Base-by-base conservation (phyloP, 1,140 invertebrate genomes). In the Drosophila yakuba region DNA sequence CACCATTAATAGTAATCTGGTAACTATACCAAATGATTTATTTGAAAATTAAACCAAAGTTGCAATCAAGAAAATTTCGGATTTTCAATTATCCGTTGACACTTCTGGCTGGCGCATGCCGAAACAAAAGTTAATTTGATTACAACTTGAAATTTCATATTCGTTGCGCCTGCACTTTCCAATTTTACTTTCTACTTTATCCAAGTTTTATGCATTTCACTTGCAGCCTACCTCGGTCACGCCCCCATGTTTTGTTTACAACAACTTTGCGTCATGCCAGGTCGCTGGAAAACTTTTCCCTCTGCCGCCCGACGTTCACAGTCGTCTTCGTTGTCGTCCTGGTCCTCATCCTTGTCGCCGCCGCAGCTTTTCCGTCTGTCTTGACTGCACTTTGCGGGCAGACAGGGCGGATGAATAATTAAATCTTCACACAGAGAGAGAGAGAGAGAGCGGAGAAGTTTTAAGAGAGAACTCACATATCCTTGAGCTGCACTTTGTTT, bases 361-460 rank as follows among this genome's bases (percentile, higher is more conserved):
- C 20, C 54, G 64, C 55, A 58, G 61, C 50, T 51, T 64, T 50
- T 54, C 15, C 55, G 51, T 67, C 52, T 74, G 52, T 61, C 43
- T 78, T 71, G 58, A 38, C 38, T 69, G 75, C 61, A 62, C 73
- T 83, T 75, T 88, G 83, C 80, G 82, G 83, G 83, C 71, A 79
- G 79, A 82, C 78, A 68, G 71, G 79, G 83, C 83, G 83, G 71
- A 88, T 86, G 83, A 86, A 86, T 86, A 86, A 86, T 86, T 86
- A 86, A 86, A 88, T 88, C 74, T 83, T 77, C 68, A 32, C 58
- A 58, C 77, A 75, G 56, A 50, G 68, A 59, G 50, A 75, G 56
- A 50, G 68, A 59, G 50, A 25, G 25, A 52, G 58, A 52, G 58
- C 58, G 44, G 55, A 57, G 58, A 44, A 58, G 44, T 52, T 61